phyloP scores from a whole-genome alignment of 1,140 invertebrate genomes.

The Lepidurus apus region DNA sequence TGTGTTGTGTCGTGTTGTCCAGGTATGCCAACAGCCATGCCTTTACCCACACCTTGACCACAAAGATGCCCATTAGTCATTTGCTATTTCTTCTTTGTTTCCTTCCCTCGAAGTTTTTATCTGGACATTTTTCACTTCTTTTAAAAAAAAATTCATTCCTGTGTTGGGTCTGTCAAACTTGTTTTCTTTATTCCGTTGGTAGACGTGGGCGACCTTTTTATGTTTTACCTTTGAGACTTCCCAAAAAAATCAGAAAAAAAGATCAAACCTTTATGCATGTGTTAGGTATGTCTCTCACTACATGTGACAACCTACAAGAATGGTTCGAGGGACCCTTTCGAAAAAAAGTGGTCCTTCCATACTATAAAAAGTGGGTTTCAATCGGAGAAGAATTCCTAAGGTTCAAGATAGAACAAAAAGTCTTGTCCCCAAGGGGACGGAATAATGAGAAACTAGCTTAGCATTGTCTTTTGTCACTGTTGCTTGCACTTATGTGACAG shows the following conservation, averaged over 20 bases:
- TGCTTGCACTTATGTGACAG: slow-evolving; percentile 10
- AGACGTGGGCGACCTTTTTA: background rate
- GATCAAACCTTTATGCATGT: background rate
- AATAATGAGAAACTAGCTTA: slow-evolving; percentile 15
- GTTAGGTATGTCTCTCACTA: background rate
- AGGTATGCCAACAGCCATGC: slow-evolving; percentile 5
- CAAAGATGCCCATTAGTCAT: slow-evolving; percentile 21
- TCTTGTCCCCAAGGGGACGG: slow-evolving; percentile 3
- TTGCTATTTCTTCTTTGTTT: background rate
- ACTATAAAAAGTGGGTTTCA: background rate
- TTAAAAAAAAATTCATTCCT: background rate
- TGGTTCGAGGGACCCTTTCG: background rate
- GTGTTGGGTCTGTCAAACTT: slow-evolving; percentile 15
- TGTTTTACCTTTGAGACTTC: background rate
- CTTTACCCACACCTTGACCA: slow-evolving; percentile 21
- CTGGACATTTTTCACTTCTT: background rate
- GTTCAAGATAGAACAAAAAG: background rate
- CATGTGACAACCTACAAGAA: background rate
- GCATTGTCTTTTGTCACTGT: slow-evolving; percentile 15
- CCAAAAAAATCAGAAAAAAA: background rate
- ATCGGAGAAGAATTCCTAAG: background rate
- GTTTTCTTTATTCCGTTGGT: background rate
- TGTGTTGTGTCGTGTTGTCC: slow-evolving; percentile 14
- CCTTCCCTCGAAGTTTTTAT: background rate
- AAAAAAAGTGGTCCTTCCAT: too few species aligned